Conservation (phyloP, 2,113 vertebrate species). For the Hemibagrus wyckioides region DNA sequence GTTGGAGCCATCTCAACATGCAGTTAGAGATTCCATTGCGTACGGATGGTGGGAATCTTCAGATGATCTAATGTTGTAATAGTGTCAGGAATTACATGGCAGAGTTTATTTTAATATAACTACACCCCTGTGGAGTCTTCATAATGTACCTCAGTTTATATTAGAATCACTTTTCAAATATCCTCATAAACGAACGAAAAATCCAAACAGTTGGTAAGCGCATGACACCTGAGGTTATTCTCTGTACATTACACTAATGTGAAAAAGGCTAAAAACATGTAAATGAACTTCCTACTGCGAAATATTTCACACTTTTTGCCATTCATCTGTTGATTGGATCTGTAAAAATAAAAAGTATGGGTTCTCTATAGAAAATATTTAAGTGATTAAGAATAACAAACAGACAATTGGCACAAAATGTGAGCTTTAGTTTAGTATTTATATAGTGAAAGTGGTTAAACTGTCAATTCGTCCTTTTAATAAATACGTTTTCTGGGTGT, state of each 20-base stretch:
- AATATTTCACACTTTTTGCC: background rate
- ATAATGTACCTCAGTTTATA: constrained; percentile 42
- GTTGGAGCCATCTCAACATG: constrained; percentile 30
- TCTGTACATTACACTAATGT: constrained; percentile 7
- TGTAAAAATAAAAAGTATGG: no score
- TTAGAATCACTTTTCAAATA: constrained; percentile 48
- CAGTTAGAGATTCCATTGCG: constrained; percentile 36
- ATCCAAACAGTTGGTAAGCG: constrained; percentile 9
- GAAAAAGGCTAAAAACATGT: background rate
- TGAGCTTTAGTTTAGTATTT: background rate
- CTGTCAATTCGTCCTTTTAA: background rate
- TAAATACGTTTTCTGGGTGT: background rate
- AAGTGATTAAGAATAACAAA: background rate
- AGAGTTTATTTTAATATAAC: constrained; percentile 50
- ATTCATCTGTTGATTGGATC: background rate
- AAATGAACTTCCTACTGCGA: background rate
- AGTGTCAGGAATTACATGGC: constrained; percentile 45
- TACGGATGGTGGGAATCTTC: constrained; percentile 46
- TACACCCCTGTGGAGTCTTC: constrained; percentile 39
- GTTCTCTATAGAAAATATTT: background rate
- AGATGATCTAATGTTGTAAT: constrained; percentile 47
- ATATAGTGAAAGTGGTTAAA: background rate
- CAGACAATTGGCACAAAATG: background rate
- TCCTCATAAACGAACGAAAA: constrained; percentile 33
- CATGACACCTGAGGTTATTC: background rate